Evolutionary conservation across 2,797 vertebrate species (phyloP), one percentile per base, ranked within the genome.

Genomic region (Tadarida brasiliensis): DNA sequence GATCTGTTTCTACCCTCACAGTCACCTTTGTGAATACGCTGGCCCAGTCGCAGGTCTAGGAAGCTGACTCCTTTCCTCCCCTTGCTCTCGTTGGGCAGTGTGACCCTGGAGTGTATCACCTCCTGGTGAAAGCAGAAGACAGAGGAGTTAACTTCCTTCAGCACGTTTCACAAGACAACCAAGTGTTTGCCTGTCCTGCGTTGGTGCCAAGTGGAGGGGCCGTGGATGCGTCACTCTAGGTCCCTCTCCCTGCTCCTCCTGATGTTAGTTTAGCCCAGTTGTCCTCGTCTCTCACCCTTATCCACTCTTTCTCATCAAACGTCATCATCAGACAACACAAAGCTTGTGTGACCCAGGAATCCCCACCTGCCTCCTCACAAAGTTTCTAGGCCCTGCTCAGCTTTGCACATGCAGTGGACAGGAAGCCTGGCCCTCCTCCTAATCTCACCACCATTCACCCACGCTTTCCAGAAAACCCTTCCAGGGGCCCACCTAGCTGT

Each of bases 261-360:
- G 24, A 24, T 1, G 12, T 33, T 5, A 4, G 49, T 30, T 1
- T 1, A 12, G 47, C n/a, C 65, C 16, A 67, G 20, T 22, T 6
- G 2, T 16, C 61, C 67, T 51, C 16, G 4, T 22, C 19, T 74
- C 16, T 51, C 51, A 35, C 12, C 5, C 17, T 16, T 5, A 1
- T 0, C 11, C 35, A 20, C 22, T 3, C 35, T 2, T 28, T 22
- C 16, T 67, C 56, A 19, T 1, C 8, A 44, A 35, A 68, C 10
- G 7, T 11, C 51, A 77, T 17, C 3, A 4, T 4, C 51, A 63
- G 44, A 17, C 7, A 19, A 11, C 3, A 15, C 8, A 73, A 54
- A 9, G 12, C 3, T 0, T 3, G 1, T 9, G 5, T 0, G 15
- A 15, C 47, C 16, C 3, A 3, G 28, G 3, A 22, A 3, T 0